Base-by-base conservation (phyloP, 2,113 vertebrate genomes). In the Psettodes erumei region DNA sequence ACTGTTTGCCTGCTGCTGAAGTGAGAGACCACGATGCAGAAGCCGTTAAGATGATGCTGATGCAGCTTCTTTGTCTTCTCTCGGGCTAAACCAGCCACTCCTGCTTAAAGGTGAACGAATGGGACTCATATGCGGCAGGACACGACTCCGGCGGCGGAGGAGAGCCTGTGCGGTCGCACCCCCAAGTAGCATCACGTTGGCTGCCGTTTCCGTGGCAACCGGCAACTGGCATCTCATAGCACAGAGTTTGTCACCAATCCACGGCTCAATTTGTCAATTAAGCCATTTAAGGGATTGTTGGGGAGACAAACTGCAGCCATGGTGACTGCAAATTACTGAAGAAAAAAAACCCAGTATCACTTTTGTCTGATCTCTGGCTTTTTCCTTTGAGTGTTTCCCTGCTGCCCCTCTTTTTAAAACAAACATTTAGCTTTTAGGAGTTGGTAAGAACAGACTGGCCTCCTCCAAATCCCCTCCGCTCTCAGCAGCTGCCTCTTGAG, bases 141-240 rank as follows among this genome's bases (percentile, higher is more conserved):
- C 18, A n/a, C n/a, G n/a, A n/a, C n/a, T n/a, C n/a, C n/a, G n/a
- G n/a, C n/a, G n/a, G n/a, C n/a, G n/a, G n/a, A n/a, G n/a, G n/a
- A n/a, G n/a, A n/a, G n/a, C n/a, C n/a, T n/a, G n/a, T n/a, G n/a
- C n/a, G n/a, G n/a, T n/a, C n/a, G n/a, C n/a, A n/a, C n/a, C n/a
- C n/a, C n/a, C n/a, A n/a, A n/a, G n/a, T n/a, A n/a, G 30, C 6
- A 60, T 56, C 43, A 21, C 42, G 53, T 43, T 80, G 86, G 75
- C 95, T 92, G 70, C 15, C 8, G 70, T 75, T 72, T 40, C 94
- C 87, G 90, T 93, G 69, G 93, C 88, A 95, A 96, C 94, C 0
- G 87, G 89, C 90, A n/a, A 23, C 23, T 18, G n/a, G 6, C 8
- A 92, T 92, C 91, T 42, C 35, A 64, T 0, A 53, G 63, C 16